Conservation (phyloP, 2,888 invertebrate species). For the Cynaeus angustus region DNA sequence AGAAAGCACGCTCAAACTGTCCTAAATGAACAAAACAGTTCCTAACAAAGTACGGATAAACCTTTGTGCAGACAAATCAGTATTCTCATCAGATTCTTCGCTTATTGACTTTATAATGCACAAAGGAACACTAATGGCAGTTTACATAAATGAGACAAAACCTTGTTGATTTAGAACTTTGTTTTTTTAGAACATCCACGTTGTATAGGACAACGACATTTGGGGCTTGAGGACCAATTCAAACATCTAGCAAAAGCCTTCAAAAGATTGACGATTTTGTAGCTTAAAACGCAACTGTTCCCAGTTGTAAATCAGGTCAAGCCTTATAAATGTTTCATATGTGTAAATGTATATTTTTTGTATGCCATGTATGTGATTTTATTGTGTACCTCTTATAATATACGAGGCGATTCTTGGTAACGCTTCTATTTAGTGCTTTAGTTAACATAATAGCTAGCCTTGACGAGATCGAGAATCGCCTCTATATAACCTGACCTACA, state of each 20-base stretch:
- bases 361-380: constrained; percentile 64
- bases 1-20: too few species aligned
- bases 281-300: constrained; percentile 32
- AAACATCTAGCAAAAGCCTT: constrained; percentile 28
- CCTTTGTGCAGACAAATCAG: too few species aligned
- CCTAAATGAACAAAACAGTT: too few species aligned
- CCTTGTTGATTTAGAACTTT: constrained; percentile 1
- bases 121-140: too few species aligned
- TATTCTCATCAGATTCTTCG: too few species aligned
- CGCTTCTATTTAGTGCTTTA: neutral
- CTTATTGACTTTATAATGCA: too few species aligned
- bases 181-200: constrained; percentile 44
- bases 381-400: constrained; percentile 25
- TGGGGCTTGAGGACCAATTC: constrained; percentile 42
- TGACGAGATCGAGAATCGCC: neutral
- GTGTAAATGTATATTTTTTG: constrained; percentile 53
- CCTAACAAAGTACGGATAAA: too few species aligned
- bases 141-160: too few species aligned
- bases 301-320: constrained; percentile 36
- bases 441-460: neutral
- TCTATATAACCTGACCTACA: neutral
- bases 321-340: constrained; percentile 48
- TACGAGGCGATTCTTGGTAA: neutral
- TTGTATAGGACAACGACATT: constrained; percentile 43
- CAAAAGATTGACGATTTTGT: constrained; percentile 11